Percentiles rank a stretch among this genome's conserved stretches.
These are phyloP conservation scores for Pachymerium ferrugineum DNA, from an alignment of 2,888 invertebrate genomes.

Conservation along the genomic window DNA sequence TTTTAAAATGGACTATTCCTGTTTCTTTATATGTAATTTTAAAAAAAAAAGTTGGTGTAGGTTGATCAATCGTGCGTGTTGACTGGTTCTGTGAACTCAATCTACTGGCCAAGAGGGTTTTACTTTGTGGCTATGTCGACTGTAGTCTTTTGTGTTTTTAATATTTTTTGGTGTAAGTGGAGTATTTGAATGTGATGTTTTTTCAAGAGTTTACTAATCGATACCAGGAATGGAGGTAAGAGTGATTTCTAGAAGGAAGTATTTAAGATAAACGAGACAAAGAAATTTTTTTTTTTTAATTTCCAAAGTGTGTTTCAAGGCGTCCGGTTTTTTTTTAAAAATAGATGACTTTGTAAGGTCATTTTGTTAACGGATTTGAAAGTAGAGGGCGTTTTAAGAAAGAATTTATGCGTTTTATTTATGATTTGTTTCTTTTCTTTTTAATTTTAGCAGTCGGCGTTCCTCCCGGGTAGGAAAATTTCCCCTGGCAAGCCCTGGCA, in stretches of 20 bases:
- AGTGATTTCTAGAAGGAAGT: too few species aligned
- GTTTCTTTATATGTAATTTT: not conserved
- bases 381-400: not conserved
- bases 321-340: not conserved
- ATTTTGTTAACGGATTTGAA: too few species aligned
- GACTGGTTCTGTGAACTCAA: constrained; percentile 7
- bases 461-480: constrained; percentile 51
- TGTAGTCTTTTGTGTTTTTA: not conserved
- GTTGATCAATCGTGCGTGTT: constrained; percentile 23
- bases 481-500: constrained; percentile 40
- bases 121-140: not conserved
- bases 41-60: constrained; percentile 32
- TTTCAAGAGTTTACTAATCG: constrained; percentile 35
- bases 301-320: not conserved
- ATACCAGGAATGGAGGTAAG: constrained; percentile 37
- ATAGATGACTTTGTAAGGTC: constrained; percentile 41
- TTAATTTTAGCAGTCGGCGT: constrained; percentile 47
- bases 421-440: not conserved
- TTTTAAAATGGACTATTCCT: not conserved
- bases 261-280: not conserved
- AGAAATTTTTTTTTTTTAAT: not conserved
- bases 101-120: not conserved
- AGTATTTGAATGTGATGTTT: too few species aligned
- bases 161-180: not conserved
- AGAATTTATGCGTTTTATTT: not conserved